A percentile compares a stretch with the other conserved stretches of the same genome.
Evolutionary conservation across 37 sponge, comb jelly and placozoan genomes (phyloP).

Genomic region (Diacarnus erythraeanus): DNA sequence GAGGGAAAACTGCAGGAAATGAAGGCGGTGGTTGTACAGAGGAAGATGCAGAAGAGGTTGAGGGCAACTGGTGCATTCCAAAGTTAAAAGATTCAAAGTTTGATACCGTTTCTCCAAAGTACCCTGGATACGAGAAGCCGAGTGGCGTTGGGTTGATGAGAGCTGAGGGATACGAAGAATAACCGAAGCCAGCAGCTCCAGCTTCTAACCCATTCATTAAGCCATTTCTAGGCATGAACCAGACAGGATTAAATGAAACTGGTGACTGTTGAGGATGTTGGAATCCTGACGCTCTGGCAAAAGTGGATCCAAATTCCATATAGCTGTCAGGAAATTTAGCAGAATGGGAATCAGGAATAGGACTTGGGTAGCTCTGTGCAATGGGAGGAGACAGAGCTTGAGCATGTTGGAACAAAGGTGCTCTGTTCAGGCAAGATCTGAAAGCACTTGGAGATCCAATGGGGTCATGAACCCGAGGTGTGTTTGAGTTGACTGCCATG

Average conservation of each 20-base stretch:
- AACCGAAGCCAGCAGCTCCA: neutral
- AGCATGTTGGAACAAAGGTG: neutral
- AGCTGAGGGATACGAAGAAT: neutral
- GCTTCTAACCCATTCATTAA: slow-evolving; percentile 1
- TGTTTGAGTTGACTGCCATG: neutral
- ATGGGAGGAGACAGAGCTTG: neutral
- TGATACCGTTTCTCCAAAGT: neutral
- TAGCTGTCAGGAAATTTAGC: neutral
- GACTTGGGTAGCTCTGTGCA: neutral
- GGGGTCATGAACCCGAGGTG: neutral
- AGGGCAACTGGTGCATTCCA: neutral
- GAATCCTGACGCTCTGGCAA: neutral
- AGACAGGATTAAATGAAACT: neutral
- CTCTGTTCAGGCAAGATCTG: neutral
- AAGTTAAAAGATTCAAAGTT: slow-evolving; percentile 6
- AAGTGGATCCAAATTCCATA: neutral
- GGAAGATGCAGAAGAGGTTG: neutral
- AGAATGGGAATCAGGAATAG: neutral
- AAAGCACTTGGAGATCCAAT: neutral
- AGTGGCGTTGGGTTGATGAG: neutral
- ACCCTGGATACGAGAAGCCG: neutral
- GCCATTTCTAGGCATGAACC: neutral
- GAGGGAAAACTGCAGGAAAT: neutral
- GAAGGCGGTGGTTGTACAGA: neutral
- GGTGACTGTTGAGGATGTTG: neutral